Evolutionary conservation across 2,113 vertebrate species (phyloP).

Genomic region (Paraplagusia blochii): DNA sequence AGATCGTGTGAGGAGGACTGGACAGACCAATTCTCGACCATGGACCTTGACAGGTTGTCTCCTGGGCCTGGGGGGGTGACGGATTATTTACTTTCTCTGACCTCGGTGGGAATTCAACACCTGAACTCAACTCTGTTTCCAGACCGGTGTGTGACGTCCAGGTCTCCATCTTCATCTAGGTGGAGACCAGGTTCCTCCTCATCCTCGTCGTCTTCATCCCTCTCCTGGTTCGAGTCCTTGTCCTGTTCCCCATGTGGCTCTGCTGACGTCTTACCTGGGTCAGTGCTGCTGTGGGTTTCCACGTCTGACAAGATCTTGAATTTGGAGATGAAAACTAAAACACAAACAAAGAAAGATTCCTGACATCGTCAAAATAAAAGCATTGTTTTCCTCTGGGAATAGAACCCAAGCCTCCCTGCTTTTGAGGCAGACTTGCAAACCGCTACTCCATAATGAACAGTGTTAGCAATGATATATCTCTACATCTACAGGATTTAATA

Average conservation of each 20-base stretch:
- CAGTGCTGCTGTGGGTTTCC: constrained; percentile 23
- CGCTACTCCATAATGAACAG: too few species aligned
- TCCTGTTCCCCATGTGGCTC: background rate
- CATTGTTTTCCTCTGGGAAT: too few species aligned
- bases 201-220: constrained; percentile 13
- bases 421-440: too few species aligned
- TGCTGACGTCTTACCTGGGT: background rate
- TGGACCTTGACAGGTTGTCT: background rate
- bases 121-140: background rate
- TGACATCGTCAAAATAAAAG: too few species aligned
- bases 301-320: constrained; percentile 80
- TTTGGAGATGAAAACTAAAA: constrained; percentile 83
- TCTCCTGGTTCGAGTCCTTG: background rate
- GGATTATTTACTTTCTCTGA: background rate
- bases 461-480: too few species aligned
- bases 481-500: too few species aligned
- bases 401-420: too few species aligned
- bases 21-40: constrained; percentile 29
- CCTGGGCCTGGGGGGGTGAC: constrained; percentile 27
- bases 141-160: constrained; percentile 76
- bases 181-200: constrained; percentile 19
- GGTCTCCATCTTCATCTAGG: constrained; percentile 88
- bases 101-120: too few species aligned
- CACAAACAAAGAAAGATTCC: background rate
- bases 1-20: constrained; percentile 51